Percentiles rank a stretch among this genome's conserved stretches.
These are phyloP conservation scores for Paramormyrops hopkinsi DNA, from an alignment of 2,797 vertebrate genomes.

Conservation along the genomic window DNA sequence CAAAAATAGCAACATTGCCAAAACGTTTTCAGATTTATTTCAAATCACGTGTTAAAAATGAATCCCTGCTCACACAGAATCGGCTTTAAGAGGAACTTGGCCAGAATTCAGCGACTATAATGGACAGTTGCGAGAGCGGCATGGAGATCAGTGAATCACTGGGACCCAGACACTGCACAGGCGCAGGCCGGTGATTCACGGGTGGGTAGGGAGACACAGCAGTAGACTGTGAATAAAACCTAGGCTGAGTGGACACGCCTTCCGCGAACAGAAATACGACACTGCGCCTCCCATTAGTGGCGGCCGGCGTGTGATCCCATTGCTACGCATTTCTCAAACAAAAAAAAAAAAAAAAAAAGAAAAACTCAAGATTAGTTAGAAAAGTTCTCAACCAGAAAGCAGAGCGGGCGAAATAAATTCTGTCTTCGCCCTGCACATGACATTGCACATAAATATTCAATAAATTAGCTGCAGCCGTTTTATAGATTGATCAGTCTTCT, in stretches of 20 bases:
- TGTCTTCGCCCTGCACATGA: slow-evolving; percentile 81
- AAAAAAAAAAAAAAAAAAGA: slow-evolving; percentile 24
- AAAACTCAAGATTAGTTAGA: slow-evolving; percentile 56
- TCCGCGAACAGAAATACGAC: slow-evolving; percentile 5
- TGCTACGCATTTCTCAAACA: slow-evolving; percentile 37
- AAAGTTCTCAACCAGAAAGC: slow-evolving; percentile 70
- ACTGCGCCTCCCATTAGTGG: not conserved
- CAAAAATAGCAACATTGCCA: not conserved
- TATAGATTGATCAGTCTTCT: slow-evolving; percentile 99
- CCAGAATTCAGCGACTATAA: slow-evolving; percentile 34
- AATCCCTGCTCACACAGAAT: not conserved
- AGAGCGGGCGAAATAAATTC: slow-evolving; percentile 78
- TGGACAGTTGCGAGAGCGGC: slow-evolving; percentile 34
- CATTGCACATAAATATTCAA: slow-evolving; percentile 99
- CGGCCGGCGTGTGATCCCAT: slow-evolving; percentile 28
- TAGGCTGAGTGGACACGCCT: slow-evolving; percentile 15
- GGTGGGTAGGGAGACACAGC: slow-evolving; percentile 29
- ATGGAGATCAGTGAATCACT: slow-evolving; percentile 38
- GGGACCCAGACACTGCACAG: slow-evolving; percentile 29
- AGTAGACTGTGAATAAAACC: slow-evolving; percentile 34
- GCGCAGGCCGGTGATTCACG: slow-evolving; percentile 37
- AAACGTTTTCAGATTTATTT: not conserved
- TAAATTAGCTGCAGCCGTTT: slow-evolving; percentile 93
- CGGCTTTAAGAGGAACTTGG: not conserved
- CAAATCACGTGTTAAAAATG: not conserved